phyloP scores from a whole-genome alignment of 2,888 invertebrate species.

The Idaea dimidiata region DNA sequence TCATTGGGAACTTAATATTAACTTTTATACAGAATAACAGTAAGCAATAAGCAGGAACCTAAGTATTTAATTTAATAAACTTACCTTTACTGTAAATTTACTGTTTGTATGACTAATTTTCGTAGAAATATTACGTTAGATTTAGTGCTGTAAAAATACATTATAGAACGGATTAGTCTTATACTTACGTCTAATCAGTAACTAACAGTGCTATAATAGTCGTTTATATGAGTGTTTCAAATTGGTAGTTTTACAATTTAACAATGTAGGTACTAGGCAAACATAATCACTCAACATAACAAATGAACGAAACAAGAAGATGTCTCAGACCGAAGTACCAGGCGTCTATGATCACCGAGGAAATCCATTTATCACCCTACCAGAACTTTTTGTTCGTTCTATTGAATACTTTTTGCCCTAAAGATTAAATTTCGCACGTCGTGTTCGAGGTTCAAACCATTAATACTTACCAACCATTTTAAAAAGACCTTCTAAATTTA shows the following conservation, averaged over 20 bases:
- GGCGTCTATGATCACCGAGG: slow-evolving; percentile 51
- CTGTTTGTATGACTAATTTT: too few species aligned
- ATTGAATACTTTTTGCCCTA: slow-evolving; percentile 76
- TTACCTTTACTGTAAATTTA: too few species aligned
- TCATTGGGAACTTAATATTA: too few species aligned
- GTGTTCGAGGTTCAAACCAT: slow-evolving; percentile 68
- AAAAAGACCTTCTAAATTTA: slow-evolving; percentile 39
- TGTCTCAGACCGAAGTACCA: slow-evolving; percentile 40
- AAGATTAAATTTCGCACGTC: slow-evolving; percentile 77
- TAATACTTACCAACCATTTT: slow-evolving; percentile 60
- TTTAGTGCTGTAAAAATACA: too few species aligned
- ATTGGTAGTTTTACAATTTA: background rate
- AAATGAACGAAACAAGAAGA: slow-evolving; percentile 35
- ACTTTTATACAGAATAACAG: too few species aligned
- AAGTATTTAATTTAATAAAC: too few species aligned
- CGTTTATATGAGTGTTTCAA: background rate
- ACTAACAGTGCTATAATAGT: background rate
- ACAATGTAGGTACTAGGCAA: background rate
- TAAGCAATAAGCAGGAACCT: too few species aligned
- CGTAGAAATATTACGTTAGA: too few species aligned
- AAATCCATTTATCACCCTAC: slow-evolving; percentile 68
- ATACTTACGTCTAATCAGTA: too few species aligned
- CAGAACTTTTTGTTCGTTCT: slow-evolving; percentile 64
- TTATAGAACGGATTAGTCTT: too few species aligned
- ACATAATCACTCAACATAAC: background rate